phyloP scores from a whole-genome alignment of 2,888 invertebrate species.

The Cecidostiba fungosa region DNA sequence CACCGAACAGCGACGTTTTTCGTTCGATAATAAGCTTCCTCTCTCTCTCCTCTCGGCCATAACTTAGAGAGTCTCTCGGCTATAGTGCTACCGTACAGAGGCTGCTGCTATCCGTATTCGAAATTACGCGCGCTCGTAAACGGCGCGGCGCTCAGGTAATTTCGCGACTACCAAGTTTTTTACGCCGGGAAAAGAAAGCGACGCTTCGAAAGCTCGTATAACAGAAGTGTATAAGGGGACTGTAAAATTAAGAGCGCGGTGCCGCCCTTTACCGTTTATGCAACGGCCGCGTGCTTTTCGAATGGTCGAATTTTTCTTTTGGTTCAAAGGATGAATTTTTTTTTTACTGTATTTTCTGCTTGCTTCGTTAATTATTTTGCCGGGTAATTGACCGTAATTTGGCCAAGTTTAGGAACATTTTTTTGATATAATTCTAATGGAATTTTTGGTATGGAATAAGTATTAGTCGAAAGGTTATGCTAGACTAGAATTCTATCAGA shows the following conservation, averaged over 20 bases:
- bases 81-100: background rate
- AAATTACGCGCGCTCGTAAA: constrained; percentile 19
- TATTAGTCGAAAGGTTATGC: too few species aligned
- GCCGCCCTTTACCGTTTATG: background rate
- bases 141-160: background rate
- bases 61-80: background rate
- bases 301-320: background rate
- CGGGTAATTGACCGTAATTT: too few species aligned
- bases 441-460: too few species aligned
- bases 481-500: too few species aligned
- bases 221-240: background rate
- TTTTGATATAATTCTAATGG: too few species aligned
- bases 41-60: background rate
- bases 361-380: too few species aligned
- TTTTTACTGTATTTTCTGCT: too few species aligned
- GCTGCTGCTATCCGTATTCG: background rate
- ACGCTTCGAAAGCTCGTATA: background rate
- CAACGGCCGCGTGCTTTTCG: background rate
- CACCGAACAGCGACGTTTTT: background rate
- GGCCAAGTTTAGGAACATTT: too few species aligned
- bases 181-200: background rate
- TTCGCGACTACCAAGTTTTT: background rate
- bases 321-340: too few species aligned
- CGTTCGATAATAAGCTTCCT: constrained; percentile 8
- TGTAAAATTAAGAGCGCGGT: background rate